These are phyloP conservation scores for Thunnus maccoyii DNA, from an alignment of 2,113 vertebrate species.

Conservation along the genomic window DNA sequence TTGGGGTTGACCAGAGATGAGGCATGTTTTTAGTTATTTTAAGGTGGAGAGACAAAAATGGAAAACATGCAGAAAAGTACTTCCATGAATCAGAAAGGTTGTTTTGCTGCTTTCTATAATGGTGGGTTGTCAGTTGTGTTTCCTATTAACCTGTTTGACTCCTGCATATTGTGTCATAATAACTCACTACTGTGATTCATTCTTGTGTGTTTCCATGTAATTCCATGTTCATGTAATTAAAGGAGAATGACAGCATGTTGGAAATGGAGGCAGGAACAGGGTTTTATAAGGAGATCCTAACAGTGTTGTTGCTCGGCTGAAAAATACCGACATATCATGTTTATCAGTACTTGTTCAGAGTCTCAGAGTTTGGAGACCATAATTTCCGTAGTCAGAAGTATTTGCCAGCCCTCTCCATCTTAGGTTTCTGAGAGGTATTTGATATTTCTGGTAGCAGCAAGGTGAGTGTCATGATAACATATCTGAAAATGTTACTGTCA, in stretches of 20 bases:
- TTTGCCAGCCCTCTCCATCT: background rate
- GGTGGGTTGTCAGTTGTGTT: no score
- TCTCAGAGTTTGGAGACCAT: background rate
- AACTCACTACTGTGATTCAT: slow-evolving; percentile 21
- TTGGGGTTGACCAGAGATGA: background rate
- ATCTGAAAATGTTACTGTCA: slow-evolving; percentile 56
- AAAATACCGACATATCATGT: background rate
- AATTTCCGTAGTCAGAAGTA: background rate
- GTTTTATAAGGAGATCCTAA: background rate
- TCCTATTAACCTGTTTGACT: background rate
- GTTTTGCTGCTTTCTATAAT: background rate
- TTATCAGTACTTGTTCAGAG: background rate
- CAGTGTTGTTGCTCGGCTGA: background rate
- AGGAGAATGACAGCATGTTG: background rate
- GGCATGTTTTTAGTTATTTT: slow-evolving; percentile 1
- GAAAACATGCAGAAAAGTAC: background rate
- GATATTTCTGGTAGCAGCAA: slow-evolving; percentile 32
- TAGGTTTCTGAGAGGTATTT: slow-evolving; percentile 21
- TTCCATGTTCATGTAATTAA: background rate
- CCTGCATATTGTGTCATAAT: background rate
- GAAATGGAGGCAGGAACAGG: background rate
- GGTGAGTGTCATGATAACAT: slow-evolving; percentile 16
- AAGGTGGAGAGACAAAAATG: background rate
- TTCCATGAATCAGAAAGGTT: background rate
- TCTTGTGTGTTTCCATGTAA: background rate